Evolutionary conservation across 1,140 invertebrate genomes (phyloP).

Genomic region (Protaetia brevitarsis): DNA sequence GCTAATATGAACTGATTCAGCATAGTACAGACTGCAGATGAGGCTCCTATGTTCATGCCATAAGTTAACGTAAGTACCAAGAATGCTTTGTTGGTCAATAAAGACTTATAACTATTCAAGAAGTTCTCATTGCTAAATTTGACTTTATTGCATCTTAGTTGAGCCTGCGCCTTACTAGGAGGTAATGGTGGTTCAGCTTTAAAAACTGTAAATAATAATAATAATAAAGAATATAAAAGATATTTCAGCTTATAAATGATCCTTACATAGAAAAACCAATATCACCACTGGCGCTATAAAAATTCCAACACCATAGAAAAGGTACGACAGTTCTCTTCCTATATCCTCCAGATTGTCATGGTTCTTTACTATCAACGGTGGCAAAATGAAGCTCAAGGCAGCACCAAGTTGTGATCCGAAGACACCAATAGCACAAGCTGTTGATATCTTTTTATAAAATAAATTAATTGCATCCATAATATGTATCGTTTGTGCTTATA

Average conservation of each 20-base stretch:
- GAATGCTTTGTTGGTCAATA: constrained; percentile 32
- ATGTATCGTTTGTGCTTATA: constrained; percentile 36
- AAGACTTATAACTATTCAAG: constrained; percentile 24
- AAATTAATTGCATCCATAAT: neutral
- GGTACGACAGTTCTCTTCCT: constrained; percentile 41
- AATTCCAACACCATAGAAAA: constrained; percentile 1
- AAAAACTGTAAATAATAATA: neutral
- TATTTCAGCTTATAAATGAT: neutral
- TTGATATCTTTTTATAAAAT: constrained; percentile 49
- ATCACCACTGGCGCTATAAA: neutral
- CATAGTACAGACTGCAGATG: constrained; percentile 30
- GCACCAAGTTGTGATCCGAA: constrained; percentile 71
- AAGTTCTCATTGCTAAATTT: constrained; percentile 17
- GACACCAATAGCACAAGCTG: constrained; percentile 72
- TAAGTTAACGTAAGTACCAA: constrained; percentile 31
- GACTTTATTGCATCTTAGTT: neutral
- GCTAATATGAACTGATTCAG: constrained; percentile 34
- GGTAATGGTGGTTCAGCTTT: constrained; percentile 7
- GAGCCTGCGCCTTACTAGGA: neutral
- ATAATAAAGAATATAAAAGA: neutral
- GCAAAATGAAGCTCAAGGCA: constrained; percentile 51
- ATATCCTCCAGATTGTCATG: constrained; percentile 47
- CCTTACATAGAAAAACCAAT: constrained; percentile 16
- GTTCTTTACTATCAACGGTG: constrained; percentile 51
- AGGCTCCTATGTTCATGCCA: constrained; percentile 35